Evolutionary conservation across 2,113 vertebrate genomes (phyloP).

Genomic region (Urocitellus parryii): DNA sequence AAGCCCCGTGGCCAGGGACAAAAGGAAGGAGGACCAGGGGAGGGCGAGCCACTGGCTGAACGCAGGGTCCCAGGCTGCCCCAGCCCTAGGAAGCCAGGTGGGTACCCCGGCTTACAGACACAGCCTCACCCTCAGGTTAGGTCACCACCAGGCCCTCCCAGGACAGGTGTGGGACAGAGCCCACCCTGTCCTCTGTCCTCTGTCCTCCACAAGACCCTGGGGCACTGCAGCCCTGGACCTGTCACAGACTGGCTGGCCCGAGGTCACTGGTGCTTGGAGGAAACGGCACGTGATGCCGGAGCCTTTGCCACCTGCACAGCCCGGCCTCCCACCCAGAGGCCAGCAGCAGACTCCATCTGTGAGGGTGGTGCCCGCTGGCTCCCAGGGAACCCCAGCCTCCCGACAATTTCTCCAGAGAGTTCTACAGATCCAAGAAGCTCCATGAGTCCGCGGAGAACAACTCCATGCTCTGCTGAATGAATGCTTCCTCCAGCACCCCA

Average conservation of each 20-base stretch:
- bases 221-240: no score
- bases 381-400: background rate
- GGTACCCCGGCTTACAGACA: background rate
- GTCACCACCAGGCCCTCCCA: fast-evolving
- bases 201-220: fast-evolving
- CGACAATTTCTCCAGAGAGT: no score
- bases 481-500: background rate
- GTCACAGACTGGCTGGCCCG: background rate
- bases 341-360: fast-evolving
- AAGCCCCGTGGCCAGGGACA: background rate
- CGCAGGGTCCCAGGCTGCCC: background rate
- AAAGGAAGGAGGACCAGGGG: no score
- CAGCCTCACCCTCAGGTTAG: background rate
- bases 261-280: background rate
- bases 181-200: background rate
- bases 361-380: fast-evolving
- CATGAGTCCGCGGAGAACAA: no score
- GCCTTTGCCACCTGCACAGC: background rate
- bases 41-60: no score
- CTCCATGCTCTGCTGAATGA: no score
- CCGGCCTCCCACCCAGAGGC: fast-evolving
- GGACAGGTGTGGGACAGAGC: no score
- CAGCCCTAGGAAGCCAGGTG: background rate
- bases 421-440: no score
- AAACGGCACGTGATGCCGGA: background rate